A percentile compares a stretch with the other conserved stretches of the same genome.
Evolutionary conservation across 92 coral and sea anemone genomes (phyloP).

Genomic region (Paramuricea clavata): DNA sequence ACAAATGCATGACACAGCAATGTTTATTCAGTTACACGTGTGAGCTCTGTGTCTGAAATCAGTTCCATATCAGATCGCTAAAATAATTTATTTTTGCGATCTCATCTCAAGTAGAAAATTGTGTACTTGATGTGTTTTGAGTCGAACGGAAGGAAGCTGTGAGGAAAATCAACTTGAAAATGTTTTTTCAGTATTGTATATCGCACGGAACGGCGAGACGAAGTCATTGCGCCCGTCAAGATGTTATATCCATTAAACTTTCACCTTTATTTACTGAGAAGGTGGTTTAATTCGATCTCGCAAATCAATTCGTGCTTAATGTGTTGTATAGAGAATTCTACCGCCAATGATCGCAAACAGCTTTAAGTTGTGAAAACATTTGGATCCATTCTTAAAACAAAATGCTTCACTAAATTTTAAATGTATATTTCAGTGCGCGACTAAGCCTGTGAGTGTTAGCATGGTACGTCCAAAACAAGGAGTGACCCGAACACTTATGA

Average conservation of each 20-base stretch:
- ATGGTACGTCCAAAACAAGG: constrained; percentile 16
- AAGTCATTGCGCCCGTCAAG: constrained; percentile 20
- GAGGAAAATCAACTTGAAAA: neutral
- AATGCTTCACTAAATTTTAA: neutral
- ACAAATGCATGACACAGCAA: neutral
- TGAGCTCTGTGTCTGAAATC: neutral
- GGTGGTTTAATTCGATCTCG: constrained; percentile 35
- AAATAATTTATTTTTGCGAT: neutral
- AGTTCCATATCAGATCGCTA: neutral
- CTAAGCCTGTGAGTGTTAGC: neutral
- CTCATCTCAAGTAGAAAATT: neutral
- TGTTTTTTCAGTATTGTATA: constrained; percentile 34
- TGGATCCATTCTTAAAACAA: neutral
- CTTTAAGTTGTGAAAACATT: neutral
- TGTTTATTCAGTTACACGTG: constrained; percentile 1
- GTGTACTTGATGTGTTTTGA: neutral
- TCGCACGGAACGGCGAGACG: constrained; percentile 37
- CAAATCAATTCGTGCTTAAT: constrained; percentile 42
- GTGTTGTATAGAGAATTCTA: constrained; percentile 19
- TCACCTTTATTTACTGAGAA: constrained; percentile 29
- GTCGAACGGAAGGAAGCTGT: constrained; percentile 31
- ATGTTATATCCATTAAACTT: constrained; percentile 42
- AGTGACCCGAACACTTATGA: constrained; percentile 36
- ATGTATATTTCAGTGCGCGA: neutral
- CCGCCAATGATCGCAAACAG: constrained; percentile 41